A percentile compares a stretch with the other conserved stretches of the same genome.
Conservation (phyloP, 2,888 invertebrate genomes). For the Hydrotaea diabolus region DNA sequence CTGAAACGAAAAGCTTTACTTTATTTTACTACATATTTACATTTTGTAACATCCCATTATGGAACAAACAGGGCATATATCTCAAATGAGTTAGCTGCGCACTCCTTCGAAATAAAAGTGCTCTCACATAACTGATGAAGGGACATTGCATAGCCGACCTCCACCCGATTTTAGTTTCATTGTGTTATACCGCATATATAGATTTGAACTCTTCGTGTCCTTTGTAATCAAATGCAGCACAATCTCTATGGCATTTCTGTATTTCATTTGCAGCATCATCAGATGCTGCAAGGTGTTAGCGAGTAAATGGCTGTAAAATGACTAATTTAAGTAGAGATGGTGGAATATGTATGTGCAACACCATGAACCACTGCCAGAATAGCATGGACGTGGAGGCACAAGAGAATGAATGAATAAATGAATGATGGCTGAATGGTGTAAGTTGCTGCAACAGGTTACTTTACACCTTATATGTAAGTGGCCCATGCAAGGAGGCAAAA, state of each 20-base stretch:
- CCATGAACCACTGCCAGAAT: neutral
- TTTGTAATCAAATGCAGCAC: constrained; percentile 67
- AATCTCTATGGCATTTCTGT: constrained; percentile 39
- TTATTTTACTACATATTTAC: too few relatives aligned
- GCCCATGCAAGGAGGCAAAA: neutral
- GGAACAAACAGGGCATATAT: too few relatives aligned
- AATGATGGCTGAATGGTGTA: constrained; percentile 20
- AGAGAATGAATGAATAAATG: constrained; percentile 3
- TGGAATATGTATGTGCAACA: neutral
- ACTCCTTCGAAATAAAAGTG: too few relatives aligned
- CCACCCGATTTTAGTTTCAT: too few relatives aligned
- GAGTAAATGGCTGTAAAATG: constrained; percentile 63
- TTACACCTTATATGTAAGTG: constrained; percentile 56
- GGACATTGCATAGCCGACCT: too few relatives aligned
- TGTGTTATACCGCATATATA: neutral
- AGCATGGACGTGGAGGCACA: neutral
- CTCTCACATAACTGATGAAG: too few relatives aligned
- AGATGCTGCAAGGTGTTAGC: constrained; percentile 67
- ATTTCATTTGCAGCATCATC: neutral
- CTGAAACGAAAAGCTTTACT: too few relatives aligned
- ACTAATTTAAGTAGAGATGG: constrained; percentile 55
- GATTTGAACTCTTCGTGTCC: constrained; percentile 79
- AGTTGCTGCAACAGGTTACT: constrained; percentile 66
- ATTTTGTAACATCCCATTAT: too few relatives aligned
- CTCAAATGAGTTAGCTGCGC: too few relatives aligned